Base-by-base conservation (phyloP, 2,888 invertebrate species). In the Rambutsinella grinnellia region DNA sequence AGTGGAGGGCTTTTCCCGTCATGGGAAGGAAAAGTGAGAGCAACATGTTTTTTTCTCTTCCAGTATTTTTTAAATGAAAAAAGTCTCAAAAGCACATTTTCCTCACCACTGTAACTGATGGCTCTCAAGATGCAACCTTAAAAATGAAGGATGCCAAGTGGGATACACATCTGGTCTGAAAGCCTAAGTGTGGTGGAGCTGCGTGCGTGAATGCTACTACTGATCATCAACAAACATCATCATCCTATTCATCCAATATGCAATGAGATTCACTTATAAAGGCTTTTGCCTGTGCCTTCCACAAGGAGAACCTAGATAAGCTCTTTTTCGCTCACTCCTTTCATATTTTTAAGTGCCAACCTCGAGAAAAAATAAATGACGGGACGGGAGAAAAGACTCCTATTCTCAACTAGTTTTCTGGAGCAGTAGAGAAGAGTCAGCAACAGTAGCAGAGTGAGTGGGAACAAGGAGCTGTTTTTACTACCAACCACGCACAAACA, bases 21-120 rank as follows among this genome's bases (percentile, higher is more conserved):
- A 19, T n/a, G n/a, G 13, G 36, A n/a, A 49, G 49, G 13, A 49
- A 62, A 17, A 21, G 27, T 44, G 27, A 24, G 26, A 62, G 47
- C 24, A 17, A 57, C 71, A 71, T 61, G 63, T 71, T 51, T 65
- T 51, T 17, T 13, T 23, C 21, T 53, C 21, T 13, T 19, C 21
- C 53, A 6, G 15, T n/a, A n/a, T n/a, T 26, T 56, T 69, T 70
- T 61, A 63, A 71, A 71, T 54, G 70, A 57, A 57, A 71, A 53
- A 54, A 57, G 63, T 62, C 71, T 70, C 70, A 46, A 56, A 71
- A 57, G 71, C 63, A 71, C 62, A 71, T 63, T 71, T 71, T 63
- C 66, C 24, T 54, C 28, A 1, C 44, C 44, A 15, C 44, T 54
- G 21, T 15, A 54, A 26, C 54, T 65, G 65, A 63, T 63, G 27